These are phyloP conservation scores for Drosophila sturtevanti DNA, from an alignment of 1,140 invertebrate genomes.

Conservation along the genomic window DNA sequence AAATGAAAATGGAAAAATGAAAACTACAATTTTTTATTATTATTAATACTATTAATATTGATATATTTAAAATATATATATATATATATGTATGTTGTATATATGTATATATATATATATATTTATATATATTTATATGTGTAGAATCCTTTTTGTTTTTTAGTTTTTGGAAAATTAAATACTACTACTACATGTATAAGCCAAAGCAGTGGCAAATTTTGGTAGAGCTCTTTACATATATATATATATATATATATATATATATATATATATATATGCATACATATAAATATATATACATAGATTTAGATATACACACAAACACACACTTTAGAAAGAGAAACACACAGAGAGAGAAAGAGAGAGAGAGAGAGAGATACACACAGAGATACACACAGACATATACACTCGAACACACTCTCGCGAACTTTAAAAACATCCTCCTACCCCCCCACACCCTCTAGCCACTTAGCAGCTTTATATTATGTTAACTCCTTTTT, in stretches of 20 bases:
- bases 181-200: constrained; percentile 20
- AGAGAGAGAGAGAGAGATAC: constrained; percentile 9
- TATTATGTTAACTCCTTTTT: constrained; percentile 56
- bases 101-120: constrained; percentile 4
- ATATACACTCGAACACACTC: constrained; percentile 26
- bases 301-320: constrained; percentile 41
- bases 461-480: constrained; percentile 61
- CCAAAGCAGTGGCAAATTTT: constrained; percentile 35
- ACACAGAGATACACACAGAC: constrained; percentile 36
- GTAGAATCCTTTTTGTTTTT: not conserved
- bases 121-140: not conserved
- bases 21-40: not conserved
- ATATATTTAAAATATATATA: not conserved
- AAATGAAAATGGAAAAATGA: constrained; percentile 8
- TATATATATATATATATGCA: constrained; percentile 33
- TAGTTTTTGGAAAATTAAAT: not conserved
- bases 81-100: not conserved
- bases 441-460: not conserved
- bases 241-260: constrained; percentile 24
- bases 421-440: not conserved
- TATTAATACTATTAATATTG: not conserved
- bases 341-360: not conserved
- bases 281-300: constrained; percentile 36
- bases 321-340: constrained; percentile 12
- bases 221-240: constrained; percentile 28